phyloP scores from a whole-genome alignment of 2,113 vertebrate genomes.

The Paraplagusia blochii region DNA sequence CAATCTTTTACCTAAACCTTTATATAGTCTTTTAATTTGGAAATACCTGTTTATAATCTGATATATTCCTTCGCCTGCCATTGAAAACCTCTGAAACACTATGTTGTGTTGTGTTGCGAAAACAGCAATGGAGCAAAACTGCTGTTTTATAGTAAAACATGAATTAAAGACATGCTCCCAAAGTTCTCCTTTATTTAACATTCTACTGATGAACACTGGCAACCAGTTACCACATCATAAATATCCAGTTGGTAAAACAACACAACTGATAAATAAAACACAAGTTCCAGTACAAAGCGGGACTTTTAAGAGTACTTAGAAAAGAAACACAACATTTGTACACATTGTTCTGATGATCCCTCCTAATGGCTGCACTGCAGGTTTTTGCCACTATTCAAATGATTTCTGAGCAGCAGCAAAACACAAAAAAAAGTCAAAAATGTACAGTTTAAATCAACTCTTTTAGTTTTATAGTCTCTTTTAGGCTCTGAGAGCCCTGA shows the following conservation, averaged over 20 bases:
- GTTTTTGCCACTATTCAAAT: neutral
- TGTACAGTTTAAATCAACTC: no score
- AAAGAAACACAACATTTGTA: conserved; percentile 6
- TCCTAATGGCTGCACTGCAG: neutral
- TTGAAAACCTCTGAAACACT: no score
- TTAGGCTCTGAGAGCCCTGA: no score
- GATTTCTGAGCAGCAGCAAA: neutral
- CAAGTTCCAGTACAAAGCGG: conserved; percentile 35
- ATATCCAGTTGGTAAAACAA: conserved; percentile 32
- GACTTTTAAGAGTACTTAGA: conserved; percentile 8
- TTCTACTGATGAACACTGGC: conserved; percentile 17
- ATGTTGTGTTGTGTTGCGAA: neutral
- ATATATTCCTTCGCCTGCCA: no score
- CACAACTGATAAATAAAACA: conserved; percentile 35
- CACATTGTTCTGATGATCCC: neutral
- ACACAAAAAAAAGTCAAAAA: neutral
- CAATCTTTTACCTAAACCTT: no score
- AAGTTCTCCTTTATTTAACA: neutral
- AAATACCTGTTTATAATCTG: no score
- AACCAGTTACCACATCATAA: conserved; percentile 31
- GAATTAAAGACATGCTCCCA: neutral
- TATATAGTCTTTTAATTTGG: no score
- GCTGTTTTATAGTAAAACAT: neutral
- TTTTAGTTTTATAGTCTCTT: no score
- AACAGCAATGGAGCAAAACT: neutral